A percentile compares a stretch with the other conserved stretches of the same genome.
phyloP scores from a whole-genome alignment of 92 coral and sea anemone species.

The Paragorgia papillata region DNA sequence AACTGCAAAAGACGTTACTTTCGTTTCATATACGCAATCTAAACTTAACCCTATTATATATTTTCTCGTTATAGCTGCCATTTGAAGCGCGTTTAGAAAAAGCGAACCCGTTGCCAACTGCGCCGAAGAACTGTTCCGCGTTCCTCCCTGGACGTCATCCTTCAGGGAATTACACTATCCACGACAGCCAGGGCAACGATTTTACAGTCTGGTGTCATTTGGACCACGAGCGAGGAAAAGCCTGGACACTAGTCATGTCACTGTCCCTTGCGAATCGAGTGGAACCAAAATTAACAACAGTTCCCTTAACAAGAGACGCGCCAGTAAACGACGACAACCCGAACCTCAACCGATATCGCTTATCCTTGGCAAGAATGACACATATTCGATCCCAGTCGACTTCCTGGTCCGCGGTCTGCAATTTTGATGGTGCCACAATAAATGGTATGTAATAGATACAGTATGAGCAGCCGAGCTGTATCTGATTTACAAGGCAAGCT shows the following conservation, averaged over 20 bases:
- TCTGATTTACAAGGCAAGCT: no score
- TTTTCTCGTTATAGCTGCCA: no score
- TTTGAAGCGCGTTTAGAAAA: no score
- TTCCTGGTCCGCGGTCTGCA: constrained; percentile 74
- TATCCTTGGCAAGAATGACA: constrained; percentile 51
- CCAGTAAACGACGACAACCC: constrained; percentile 50
- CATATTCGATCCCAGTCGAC: constrained; percentile 47
- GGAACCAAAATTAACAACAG: not conserved
- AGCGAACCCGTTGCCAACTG: not conserved
- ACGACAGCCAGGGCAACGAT: constrained; percentile 32
- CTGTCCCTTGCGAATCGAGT: constrained; percentile 41
- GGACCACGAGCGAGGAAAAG: constrained; percentile 41
- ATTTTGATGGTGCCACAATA: constrained; percentile 38
- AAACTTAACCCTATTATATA: not conserved
- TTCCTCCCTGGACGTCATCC: constrained; percentile 12
- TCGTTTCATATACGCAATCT: not conserved
- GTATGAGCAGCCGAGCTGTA: no score
- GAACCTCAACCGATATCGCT: constrained; percentile 55
- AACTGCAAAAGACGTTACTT: not conserved
- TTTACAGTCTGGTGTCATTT: constrained; percentile 56
- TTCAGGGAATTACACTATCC: constrained; percentile 45
- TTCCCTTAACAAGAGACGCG: constrained; percentile 16
- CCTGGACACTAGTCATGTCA: constrained; percentile 72
- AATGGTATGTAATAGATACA: no score
- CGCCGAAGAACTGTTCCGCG: constrained; percentile 10